Evolutionary conservation across 92 coral and sea anemone species (phyloP).

Genomic region (Zoanthus gigantus): DNA sequence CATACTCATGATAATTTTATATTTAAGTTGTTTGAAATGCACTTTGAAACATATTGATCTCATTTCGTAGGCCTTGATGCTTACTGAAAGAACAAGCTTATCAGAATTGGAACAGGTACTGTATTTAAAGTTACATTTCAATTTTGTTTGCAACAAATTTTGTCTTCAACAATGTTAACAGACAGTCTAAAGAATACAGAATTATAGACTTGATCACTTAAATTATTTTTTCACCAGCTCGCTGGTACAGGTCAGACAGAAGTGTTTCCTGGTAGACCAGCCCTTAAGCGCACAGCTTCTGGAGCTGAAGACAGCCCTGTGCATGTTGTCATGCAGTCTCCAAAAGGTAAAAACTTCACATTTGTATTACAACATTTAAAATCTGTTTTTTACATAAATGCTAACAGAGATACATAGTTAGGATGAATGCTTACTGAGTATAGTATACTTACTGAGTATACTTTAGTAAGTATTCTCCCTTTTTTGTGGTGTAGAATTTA

Average conservation of each 20-base stretch:
- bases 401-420: background rate
- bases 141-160: background rate
- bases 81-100: slow-evolving; percentile 75
- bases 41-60: background rate
- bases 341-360: slow-evolving; percentile 67
- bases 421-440: too few relatives aligned
- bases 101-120: slow-evolving; percentile 82
- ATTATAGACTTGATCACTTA: too few relatives aligned
- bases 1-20: too few relatives aligned
- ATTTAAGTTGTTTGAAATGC: too few relatives aligned
- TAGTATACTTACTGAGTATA: too few relatives aligned
- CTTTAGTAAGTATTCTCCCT: too few relatives aligned
- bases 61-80: slow-evolving; percentile 78
- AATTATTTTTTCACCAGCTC: background rate
- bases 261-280: slow-evolving; percentile 17
- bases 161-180: background rate
- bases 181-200: background rate
- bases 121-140: background rate
- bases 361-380: background rate
- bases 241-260: slow-evolving; percentile 21
- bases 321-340: slow-evolving; percentile 83
- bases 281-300: slow-evolving; percentile 38
- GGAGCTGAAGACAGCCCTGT: slow-evolving; percentile 94
- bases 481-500: too few relatives aligned
- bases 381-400: background rate